Evolutionary conservation across 2,797 vertebrate genomes (phyloP).

Genomic region (Garrulus glandarius): DNA sequence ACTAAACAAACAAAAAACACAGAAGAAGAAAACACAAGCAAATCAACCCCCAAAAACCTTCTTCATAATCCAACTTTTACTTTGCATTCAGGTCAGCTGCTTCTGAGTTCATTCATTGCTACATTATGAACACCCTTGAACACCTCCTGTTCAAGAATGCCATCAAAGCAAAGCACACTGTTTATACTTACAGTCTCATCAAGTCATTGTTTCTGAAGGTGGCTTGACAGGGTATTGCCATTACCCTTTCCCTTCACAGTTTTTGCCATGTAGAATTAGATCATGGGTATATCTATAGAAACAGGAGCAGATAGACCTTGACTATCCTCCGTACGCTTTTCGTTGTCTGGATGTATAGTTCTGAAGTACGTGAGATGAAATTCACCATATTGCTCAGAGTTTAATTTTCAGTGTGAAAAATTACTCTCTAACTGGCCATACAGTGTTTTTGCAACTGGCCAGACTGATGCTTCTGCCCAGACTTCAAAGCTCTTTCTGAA

Average conservation of each 20-base stretch:
- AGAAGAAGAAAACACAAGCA: not conserved
- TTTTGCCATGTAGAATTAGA: not conserved
- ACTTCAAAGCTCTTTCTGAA: not conserved
- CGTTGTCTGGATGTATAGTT: rapidly evolving
- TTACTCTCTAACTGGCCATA: not conserved
- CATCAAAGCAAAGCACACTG: not conserved
- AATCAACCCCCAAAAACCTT: not conserved
- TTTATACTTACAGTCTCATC: not conserved
- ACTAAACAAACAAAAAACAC: not conserved
- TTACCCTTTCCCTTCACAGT: not conserved
- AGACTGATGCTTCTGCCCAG: not conserved
- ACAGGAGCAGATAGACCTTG: not conserved
- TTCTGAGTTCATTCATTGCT: not conserved
- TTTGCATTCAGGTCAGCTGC: not conserved
- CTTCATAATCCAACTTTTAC: not conserved
- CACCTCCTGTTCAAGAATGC: not conserved
- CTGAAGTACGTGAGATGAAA: not conserved
- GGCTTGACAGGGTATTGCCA: not conserved
- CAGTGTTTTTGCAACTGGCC: not conserved
- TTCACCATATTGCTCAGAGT: not conserved
- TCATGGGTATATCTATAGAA: not conserved
- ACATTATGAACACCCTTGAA: not conserved
- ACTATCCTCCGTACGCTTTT: not conserved
- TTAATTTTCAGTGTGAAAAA: not conserved
- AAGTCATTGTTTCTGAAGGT: not conserved